phyloP scores from a whole-genome alignment of 2,797 vertebrate species.

The Hydrophis major region DNA sequence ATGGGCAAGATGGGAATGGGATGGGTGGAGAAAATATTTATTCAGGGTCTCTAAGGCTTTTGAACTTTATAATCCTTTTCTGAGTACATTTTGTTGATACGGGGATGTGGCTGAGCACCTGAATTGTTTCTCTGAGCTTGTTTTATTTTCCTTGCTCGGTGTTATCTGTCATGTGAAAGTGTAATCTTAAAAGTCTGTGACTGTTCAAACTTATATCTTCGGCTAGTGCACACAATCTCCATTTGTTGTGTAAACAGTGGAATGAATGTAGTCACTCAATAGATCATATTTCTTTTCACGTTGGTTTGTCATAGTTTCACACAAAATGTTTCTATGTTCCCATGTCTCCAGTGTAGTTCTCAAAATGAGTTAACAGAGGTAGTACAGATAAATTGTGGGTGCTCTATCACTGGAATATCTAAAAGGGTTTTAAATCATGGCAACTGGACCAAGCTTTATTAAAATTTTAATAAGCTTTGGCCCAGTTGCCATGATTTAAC shows the following conservation, averaged over 20 bases:
- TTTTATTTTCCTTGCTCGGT: not conserved
- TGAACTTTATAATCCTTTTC: slow-evolving; percentile 47
- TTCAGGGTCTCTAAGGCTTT: slow-evolving; percentile 56
- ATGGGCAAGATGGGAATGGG: slow-evolving; percentile 60
- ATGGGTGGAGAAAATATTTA: slow-evolving; percentile 61
- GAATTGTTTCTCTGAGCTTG: slow-evolving; percentile 9
- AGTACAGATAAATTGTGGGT: not conserved
- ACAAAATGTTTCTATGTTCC: not conserved
- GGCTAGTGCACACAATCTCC: not conserved
- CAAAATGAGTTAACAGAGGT: not conserved
- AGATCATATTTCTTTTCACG: not conserved
- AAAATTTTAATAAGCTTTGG: not conserved
- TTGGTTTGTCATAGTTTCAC: not conserved
- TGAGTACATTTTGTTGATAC: slow-evolving; percentile 42
- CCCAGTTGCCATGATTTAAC: not conserved
- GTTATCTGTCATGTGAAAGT: not conserved
- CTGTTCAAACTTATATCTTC: not conserved
- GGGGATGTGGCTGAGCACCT: slow-evolving; percentile 6
- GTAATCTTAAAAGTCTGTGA: not conserved
- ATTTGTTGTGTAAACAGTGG: not conserved
- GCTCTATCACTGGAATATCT: not conserved
- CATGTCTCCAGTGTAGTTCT: not conserved
- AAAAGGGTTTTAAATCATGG: not conserved
- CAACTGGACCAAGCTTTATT: not conserved
- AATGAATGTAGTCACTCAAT: not conserved